Evolutionary conservation across 1,140 invertebrate species (phyloP).

Genomic region (Cydia fagiglandana): DNA sequence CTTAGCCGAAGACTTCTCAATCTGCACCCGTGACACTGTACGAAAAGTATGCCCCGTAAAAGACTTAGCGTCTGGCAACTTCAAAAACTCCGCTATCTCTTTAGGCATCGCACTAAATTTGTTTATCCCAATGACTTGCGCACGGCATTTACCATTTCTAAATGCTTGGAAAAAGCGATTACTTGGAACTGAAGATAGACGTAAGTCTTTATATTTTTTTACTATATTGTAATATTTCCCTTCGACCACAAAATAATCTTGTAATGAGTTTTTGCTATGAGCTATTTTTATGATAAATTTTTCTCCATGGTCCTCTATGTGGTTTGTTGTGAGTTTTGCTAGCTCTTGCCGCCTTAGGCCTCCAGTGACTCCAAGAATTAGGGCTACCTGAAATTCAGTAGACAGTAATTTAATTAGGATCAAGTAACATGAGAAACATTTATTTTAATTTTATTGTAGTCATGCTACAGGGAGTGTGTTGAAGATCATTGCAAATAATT

Average conservation of each 20-base stretch:
- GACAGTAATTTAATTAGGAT: no score
- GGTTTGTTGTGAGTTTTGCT: not conserved
- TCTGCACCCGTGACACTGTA: not conserved
- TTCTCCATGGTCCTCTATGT: not conserved
- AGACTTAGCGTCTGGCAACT: not conserved
- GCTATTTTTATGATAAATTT: not conserved
- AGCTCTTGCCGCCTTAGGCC: not conserved
- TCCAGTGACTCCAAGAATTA: not conserved
- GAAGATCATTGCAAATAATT: no score
- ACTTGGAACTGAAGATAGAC: not conserved
- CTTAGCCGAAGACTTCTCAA: no score
- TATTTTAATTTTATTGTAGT: no score
- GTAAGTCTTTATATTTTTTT: not conserved
- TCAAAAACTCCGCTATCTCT: constrained; percentile 4
- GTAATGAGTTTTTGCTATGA: not conserved
- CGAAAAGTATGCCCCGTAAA: not conserved
- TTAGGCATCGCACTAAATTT: not conserved
- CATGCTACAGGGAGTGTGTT: no score
- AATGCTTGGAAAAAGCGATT: not conserved
- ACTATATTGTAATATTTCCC: not conserved
- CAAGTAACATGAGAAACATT: no score
- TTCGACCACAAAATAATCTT: not conserved
- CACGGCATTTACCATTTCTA: not conserved
- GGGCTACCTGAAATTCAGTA: not conserved
- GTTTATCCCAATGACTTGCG: not conserved